Evolutionary conservation across 2,888 invertebrate genomes (phyloP), one percentile per base, ranked within the genome.

Genomic region (Cetonia aurata): DNA sequence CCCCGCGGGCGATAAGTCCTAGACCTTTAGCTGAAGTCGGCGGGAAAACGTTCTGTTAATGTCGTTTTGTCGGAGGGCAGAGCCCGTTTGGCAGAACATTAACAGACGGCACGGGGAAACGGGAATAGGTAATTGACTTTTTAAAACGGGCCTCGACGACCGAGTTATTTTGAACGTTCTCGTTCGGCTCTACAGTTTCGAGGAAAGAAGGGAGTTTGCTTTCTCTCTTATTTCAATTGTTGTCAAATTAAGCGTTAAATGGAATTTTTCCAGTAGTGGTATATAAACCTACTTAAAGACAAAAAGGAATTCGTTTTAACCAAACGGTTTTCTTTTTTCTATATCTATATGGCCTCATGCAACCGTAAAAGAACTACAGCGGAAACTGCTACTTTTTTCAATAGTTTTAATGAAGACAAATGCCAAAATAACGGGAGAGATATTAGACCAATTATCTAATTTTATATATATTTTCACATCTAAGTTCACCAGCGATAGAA

Each of bases 111-210:
- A 48, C 13, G 25, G 68, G 75, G 78, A 77, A 78, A 76, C 69
- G 80, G 79, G 79, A 80, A 80, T 79, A 80, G 80, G 80, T 80
- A 80, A 80, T 81, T 80, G 81, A 80, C 81, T 80, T 80, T 55
- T 80, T 76, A 80, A 80, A 81, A 78, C 78, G 79, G 37, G 56
- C 73, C n/a, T 31, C 25, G 53, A 12, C 12, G 37, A 15, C 56
- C 13, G 56, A 56, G 73, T 76, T 74, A 76, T 75, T 75, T 75
- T 73, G 69, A 66, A 71, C 68, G 53, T 71, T 70, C 15, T 37
- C 25, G 25, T 25, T 4, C 25, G 25, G 25, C 25, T 25, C 25
- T 1, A 3, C 4, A 4, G 25, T 25, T 25, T 25, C 25, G 25
- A 3, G 25, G 25, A 25, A 25, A 4, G 25, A 25, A 25, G 1